These are phyloP conservation scores for Microcebus tavaratra DNA, from an alignment of 2,113 vertebrate species.

Conservation along the genomic window DNA sequence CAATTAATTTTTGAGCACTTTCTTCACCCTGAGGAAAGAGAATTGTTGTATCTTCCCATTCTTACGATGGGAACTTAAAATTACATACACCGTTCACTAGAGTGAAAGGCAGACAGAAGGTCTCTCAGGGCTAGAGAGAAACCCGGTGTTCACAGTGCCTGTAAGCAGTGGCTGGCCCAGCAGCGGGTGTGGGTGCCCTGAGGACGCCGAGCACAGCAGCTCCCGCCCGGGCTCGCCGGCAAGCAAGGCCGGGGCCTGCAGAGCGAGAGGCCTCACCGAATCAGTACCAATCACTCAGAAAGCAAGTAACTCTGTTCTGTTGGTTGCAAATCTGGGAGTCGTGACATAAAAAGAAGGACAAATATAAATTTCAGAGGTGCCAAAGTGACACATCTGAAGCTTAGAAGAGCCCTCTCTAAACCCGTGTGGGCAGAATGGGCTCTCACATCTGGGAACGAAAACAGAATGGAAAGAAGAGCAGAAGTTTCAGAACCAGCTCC, in stretches of 20 bases:
- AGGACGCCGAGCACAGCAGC: accelerated
- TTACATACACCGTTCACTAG: not conserved
- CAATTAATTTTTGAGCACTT: constrained; percentile 13
- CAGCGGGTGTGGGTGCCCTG: accelerated
- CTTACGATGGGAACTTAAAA: not conserved
- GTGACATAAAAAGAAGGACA: not conserved
- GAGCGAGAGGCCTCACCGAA: not conserved
- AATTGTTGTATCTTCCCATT: not conserved
- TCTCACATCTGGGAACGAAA: not conserved
- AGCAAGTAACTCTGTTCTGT: not conserved
- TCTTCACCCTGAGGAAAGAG: not conserved
- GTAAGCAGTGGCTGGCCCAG: not conserved
- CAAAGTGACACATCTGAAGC: not conserved
- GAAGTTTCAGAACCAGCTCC: not conserved
- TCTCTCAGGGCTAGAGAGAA: not conserved
- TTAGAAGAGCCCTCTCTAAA: not conserved
- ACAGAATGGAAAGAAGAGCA: not conserved
- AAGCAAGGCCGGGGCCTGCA: not conserved
- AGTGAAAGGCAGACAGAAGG: not conserved
- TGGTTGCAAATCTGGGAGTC: not conserved
- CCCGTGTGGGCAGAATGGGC: not conserved
- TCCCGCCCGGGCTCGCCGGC: too few relatives aligned
- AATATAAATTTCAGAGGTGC: not conserved
- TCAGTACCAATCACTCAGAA: not conserved
- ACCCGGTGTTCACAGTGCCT: not conserved